Conservation (phyloP, 2,113 vertebrate genomes). For the Campylomormyrus tamandua region DNA sequence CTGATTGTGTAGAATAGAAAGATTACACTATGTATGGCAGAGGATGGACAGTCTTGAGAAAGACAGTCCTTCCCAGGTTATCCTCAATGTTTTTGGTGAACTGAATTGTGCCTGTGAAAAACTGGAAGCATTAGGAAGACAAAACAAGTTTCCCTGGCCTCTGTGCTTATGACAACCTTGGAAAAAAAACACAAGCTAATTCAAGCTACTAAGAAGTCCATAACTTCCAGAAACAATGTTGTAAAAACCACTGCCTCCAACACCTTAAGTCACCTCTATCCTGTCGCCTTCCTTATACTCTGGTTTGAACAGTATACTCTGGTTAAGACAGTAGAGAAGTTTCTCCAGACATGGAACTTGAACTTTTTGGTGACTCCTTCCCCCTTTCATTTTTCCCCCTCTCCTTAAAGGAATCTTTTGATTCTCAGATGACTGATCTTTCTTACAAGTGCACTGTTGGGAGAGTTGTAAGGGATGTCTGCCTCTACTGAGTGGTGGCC, state of each 20-base stretch:
- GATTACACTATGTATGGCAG: no score
- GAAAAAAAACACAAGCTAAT: no score
- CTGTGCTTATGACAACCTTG: no score
- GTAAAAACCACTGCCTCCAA: no score
- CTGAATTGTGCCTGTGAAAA: no score
- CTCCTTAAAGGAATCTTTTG: background rate
- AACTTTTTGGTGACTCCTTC: background rate
- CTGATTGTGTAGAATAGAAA: background rate
- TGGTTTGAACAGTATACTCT: background rate
- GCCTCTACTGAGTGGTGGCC: background rate
- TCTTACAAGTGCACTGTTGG: background rate
- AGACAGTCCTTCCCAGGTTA: no score
- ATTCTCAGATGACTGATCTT: background rate
- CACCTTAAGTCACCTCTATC: no score
- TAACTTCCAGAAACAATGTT: background rate
- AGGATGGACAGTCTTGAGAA: no score
- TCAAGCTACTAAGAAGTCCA: background rate
- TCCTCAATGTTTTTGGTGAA: no score
- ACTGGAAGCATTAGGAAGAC: no score
- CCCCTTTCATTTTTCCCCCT: background rate
- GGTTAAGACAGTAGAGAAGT: background rate
- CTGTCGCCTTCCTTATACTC: background rate
- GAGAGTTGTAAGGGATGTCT: background rate
- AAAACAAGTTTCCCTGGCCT: no score
- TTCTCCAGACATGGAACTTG: background rate